A percentile compares a stretch with the other conserved stretches of the same genome.
phyloP scores from a whole-genome alignment of 2,888 invertebrate genomes.

The Philereme vetulata region DNA sequence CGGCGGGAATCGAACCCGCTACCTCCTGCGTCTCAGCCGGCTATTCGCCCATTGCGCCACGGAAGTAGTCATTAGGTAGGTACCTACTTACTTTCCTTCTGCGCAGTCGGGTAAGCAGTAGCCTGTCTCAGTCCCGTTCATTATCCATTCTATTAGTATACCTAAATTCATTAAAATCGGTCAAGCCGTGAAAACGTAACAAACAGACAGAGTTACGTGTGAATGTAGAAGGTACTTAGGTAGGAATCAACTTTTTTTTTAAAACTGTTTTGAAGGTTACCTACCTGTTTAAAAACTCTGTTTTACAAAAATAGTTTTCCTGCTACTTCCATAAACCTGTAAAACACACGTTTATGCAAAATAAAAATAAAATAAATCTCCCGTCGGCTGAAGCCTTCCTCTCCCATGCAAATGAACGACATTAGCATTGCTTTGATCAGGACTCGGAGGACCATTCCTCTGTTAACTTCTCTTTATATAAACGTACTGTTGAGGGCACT shows the following conservation, averaged over 20 bases:
- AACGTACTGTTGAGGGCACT: neutral
- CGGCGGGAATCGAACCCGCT: too few relatives aligned
- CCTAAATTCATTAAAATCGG: too few relatives aligned
- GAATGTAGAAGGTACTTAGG: too few relatives aligned
- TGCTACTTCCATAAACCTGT: conserved; percentile 8
- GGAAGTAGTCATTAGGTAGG: neutral
- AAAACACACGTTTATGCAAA: conserved; percentile 26
- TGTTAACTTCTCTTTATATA: conserved; percentile 15
- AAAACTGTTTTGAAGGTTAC: neutral
- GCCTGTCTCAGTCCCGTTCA: too few relatives aligned
- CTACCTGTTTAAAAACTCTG: neutral
- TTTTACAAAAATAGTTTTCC: neutral
- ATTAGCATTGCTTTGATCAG: conserved; percentile 26
- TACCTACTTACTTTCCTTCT: neutral
- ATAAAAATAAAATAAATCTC: conserved; percentile 18
- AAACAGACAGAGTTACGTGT: too few relatives aligned
- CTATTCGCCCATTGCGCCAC: too few relatives aligned
- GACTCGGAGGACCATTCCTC: neutral
- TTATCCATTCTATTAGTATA: too few relatives aligned
- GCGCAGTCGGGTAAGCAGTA: too few relatives aligned
- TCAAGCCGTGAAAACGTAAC: too few relatives aligned
- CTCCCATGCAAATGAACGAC: conserved; percentile 21
- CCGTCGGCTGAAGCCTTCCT: conserved; percentile 11
- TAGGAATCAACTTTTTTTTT: too few relatives aligned
- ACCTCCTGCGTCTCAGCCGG: too few relatives aligned